Evolutionary conservation across 2,888 invertebrate genomes (phyloP).

Genomic region (Epirrita christyi): DNA sequence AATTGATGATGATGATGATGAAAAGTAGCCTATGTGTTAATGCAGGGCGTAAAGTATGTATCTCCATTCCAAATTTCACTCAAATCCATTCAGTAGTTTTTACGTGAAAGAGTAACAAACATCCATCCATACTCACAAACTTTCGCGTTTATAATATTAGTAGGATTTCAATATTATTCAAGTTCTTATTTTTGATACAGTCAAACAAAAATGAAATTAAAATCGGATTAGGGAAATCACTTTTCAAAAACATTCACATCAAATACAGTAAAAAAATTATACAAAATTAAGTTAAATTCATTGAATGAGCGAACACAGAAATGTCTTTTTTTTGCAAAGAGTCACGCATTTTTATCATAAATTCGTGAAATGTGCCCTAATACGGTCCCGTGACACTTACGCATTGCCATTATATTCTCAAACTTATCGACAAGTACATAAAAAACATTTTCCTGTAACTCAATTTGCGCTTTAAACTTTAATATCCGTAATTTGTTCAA

Average conservation of each 20-base stretch:
- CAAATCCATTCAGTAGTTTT: too few species aligned
- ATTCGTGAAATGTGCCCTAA: slow-evolving; percentile 19
- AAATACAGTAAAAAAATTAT: slow-evolving; percentile 18
- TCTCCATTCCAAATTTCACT: too few species aligned
- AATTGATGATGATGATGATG: too few species aligned
- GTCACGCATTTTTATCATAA: slow-evolving; percentile 19
- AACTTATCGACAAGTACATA: slow-evolving; percentile 1
- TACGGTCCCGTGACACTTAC: slow-evolving; percentile 16
- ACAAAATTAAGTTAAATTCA: slow-evolving; percentile 19
- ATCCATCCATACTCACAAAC: too few species aligned
- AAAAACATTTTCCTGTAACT: slow-evolving; percentile 13
- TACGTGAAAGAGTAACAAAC: too few species aligned
- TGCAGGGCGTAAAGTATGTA: too few species aligned
- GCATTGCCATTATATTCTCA: slow-evolving; percentile 9
- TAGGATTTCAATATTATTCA: not conserved
- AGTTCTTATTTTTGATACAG: not conserved
- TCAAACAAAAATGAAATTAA: slow-evolving; percentile 15
- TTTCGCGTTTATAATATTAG: too few species aligned
- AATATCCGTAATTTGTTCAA: slow-evolving; percentile 5
- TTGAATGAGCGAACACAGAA: slow-evolving; percentile 2
- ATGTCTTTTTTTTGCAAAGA: slow-evolving; percentile 8
- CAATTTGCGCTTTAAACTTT: slow-evolving; percentile 20
- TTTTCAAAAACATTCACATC: slow-evolving; percentile 15
- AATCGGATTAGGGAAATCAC: slow-evolving; percentile 18
- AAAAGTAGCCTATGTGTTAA: too few species aligned